phyloP scores from a whole-genome alignment of 2,888 invertebrate species.

The Cataglyphis albicans region DNA sequence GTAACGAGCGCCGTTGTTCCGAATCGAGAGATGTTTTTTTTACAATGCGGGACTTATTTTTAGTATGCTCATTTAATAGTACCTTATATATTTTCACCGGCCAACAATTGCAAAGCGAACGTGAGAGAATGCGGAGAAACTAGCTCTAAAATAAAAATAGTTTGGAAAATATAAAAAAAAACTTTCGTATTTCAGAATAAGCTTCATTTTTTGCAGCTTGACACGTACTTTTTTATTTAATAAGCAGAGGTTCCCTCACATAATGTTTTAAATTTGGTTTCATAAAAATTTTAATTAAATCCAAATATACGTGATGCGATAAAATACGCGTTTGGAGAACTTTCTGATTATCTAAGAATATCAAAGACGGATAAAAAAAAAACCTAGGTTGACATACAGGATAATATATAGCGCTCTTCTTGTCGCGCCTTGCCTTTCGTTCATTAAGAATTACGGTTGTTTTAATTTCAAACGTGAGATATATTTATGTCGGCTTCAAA shows the following conservation, averaged over 20 bases:
- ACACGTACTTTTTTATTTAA: neutral
- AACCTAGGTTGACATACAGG: neutral
- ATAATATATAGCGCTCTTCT: constrained; percentile 13
- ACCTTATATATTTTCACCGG: neutral
- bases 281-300: neutral
- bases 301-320: neutral
- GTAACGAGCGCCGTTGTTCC: constrained; percentile 13
- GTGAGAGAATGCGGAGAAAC: neutral
- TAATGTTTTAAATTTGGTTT: neutral
- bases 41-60: neutral
- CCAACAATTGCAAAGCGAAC: neutral
- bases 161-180: neutral
- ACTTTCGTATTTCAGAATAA: neutral
- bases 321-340: neutral
- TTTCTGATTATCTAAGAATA: constrained; percentile 35
- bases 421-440: neutral
- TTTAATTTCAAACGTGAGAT: constrained; percentile 45
- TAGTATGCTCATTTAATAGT: neutral
- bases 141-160: neutral
- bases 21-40: constrained; percentile 8
- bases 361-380: neutral
- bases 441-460: constrained; percentile 37
- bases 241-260: neutral
- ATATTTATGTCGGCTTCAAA: constrained; percentile 21
- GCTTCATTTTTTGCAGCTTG: neutral